Evolutionary conservation across 2,888 invertebrate genomes (phyloP), one percentile per base, ranked within the genome.

Genomic region (Coelinius sp.): DNA sequence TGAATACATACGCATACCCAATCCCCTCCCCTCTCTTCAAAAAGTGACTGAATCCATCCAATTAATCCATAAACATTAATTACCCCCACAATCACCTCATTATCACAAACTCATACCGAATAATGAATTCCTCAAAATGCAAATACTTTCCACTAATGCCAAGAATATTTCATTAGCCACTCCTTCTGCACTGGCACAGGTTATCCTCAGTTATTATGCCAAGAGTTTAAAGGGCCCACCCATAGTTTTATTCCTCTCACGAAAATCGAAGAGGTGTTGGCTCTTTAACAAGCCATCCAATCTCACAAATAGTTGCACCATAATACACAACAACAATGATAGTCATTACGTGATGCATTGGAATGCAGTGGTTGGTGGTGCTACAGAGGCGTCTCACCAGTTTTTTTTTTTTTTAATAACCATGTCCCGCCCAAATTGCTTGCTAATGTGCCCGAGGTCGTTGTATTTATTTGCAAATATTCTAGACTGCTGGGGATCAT

Each of bases 381-480:
- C 38, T n/a, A 68, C 44, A 35, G 35, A 59, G 59, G 35, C 35
- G 59, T 59, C 25, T 53, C 20, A 25, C 66, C n/a, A n/a, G 10
- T 27, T 20, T 25, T 64, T 70, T 27, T 10, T 38, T 62, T 22
- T 35, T 20, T 14, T 17, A n/a, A n/a, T 24, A n/a, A 6, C 8
- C 41, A 12, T 38, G 41, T 31, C 69, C 63, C 64, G 68, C 67
- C 69, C 70, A 67, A 73, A 73, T 14, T 46, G 14, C 20, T 66
- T 52, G 70, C 31, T 31, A 5, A 31, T 31, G 31, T 31, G 5
- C 3, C 7, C 5, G 31, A 31, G 5, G 7, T 31, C 31, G 31
- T 5, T 31, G 31, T 7, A 7, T 3, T 68, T 38, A 68, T 56
- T 68, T 52, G 64, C 72, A 72, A 68, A 22, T 6, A 25, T 20